phyloP scores from a whole-genome alignment of 2,888 invertebrate genomes.

The Prosopocoilus inquinatus region DNA sequence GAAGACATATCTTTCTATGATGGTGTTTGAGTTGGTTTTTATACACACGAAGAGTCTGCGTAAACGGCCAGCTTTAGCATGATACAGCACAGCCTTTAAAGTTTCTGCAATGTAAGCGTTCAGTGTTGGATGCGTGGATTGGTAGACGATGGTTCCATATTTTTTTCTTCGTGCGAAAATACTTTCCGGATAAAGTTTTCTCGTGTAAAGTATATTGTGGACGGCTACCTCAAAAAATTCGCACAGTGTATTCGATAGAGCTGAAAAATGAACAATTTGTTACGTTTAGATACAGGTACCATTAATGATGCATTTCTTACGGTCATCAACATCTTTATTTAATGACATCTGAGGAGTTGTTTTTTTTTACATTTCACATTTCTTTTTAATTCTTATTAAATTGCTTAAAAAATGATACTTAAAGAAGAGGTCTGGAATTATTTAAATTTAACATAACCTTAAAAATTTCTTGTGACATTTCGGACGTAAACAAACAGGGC shows the following conservation, averaged over 20 bases:
- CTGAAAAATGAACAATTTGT: conserved; percentile 3
- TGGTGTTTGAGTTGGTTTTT: conserved; percentile 46
- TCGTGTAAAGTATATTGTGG: conserved; percentile 60
- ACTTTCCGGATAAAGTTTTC: conserved; percentile 63
- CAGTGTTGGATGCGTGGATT: conserved; percentile 64
- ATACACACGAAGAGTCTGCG: conserved; percentile 54
- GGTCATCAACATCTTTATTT: too few species aligned
- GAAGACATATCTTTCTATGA: conserved; percentile 53
- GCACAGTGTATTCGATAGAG: conserved; percentile 55
- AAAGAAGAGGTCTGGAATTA: too few species aligned
- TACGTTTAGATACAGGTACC: too few species aligned
- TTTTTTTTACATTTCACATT: too few species aligned
- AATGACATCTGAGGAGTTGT: too few species aligned
- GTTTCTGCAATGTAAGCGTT: conserved; percentile 61
- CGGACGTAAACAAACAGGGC: too few species aligned
- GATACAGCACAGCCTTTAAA: conserved; percentile 54
- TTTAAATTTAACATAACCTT: too few species aligned
- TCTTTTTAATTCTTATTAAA: too few species aligned
- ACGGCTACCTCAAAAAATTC: conserved; percentile 68
- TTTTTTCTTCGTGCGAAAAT: conserved; percentile 63
- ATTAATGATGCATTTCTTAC: too few species aligned
- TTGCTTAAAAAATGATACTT: too few species aligned
- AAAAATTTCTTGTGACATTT: too few species aligned
- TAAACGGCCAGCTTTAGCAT: conserved; percentile 54
- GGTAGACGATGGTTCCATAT: conserved; percentile 61